Conservation (phyloP, 2,797 vertebrate species). For the Leucoraja ocellata region DNA sequence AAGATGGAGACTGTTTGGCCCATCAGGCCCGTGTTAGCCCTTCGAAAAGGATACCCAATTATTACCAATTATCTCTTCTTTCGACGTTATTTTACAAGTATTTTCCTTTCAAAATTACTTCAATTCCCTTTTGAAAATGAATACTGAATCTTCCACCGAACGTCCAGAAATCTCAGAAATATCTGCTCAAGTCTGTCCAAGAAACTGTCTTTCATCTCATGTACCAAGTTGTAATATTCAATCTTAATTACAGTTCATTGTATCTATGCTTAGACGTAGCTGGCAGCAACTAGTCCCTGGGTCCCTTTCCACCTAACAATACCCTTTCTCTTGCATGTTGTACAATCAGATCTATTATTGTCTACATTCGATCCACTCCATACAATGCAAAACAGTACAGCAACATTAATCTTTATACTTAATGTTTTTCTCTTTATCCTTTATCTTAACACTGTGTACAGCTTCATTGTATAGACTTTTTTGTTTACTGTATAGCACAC, state of each 20-base stretch:
- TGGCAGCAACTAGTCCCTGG: neutral
- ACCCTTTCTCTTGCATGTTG: neutral
- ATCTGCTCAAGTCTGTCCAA: neutral
- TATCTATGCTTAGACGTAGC: neutral
- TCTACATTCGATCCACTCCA: neutral
- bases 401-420: no score
- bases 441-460: no score
- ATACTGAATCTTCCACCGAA: neutral
- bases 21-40: neutral
- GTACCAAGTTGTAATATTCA: neutral
- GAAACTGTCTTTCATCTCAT: neutral
- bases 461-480: no score
- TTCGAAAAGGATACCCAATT: neutral
- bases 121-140: neutral
- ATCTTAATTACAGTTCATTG: neutral
- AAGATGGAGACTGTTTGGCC: neutral
- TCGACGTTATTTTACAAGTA: neutral
- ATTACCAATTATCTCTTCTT: neutral
- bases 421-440: no score
- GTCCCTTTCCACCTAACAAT: neutral
- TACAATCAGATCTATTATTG: neutral
- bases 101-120: neutral
- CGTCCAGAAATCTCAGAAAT: neutral
- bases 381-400: no score
- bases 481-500: no score